phyloP scores from a whole-genome alignment of 2,888 invertebrate genomes.

The Bhutanitis thaidina region DNA sequence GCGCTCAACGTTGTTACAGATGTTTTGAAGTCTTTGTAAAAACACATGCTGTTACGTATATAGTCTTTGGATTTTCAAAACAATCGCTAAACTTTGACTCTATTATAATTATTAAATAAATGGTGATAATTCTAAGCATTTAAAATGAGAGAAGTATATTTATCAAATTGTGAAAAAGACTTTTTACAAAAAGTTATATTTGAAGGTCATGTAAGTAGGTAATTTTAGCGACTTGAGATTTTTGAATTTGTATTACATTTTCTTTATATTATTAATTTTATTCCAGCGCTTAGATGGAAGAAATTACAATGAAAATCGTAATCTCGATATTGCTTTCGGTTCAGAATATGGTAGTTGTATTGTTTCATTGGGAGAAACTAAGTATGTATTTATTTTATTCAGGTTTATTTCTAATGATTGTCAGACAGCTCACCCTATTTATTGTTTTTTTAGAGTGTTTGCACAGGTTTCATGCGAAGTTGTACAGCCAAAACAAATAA shows the following conservation, averaged over 20 bases:
- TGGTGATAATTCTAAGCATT: too few species aligned
- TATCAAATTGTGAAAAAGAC: slow-evolving; percentile 86
- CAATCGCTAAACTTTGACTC: slow-evolving; percentile 3
- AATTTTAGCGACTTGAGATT: neutral
- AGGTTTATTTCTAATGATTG: too few species aligned
- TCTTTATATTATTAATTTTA: slow-evolving; percentile 9
- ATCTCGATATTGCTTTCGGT: slow-evolving; percentile 86
- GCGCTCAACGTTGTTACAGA: too few species aligned
- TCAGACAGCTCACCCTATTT: neutral
- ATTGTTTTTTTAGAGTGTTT: slow-evolving; percentile 82
- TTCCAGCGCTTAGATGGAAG: slow-evolving; percentile 90
- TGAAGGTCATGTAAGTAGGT: slow-evolving; percentile 80
- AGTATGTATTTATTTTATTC: slow-evolving; percentile 60
- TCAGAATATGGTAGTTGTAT: slow-evolving; percentile 91
- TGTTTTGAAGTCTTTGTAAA: too few species aligned
- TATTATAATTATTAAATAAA: too few species aligned
- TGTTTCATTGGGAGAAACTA: slow-evolving; percentile 89
- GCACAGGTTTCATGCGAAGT: slow-evolving; percentile 95
- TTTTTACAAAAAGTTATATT: slow-evolving; percentile 83
- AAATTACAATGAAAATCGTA: slow-evolving; percentile 85
- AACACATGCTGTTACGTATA: too few species aligned
- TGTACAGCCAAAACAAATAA: slow-evolving; percentile 88
- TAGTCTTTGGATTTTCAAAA: too few species aligned
- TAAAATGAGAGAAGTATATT: slow-evolving; percentile 81
- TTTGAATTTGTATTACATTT: neutral